A percentile compares a stretch with the other conserved stretches of the same genome.
phyloP scores from a whole-genome alignment of 2,888 invertebrate genomes.

The Xestia rhomboidea region DNA sequence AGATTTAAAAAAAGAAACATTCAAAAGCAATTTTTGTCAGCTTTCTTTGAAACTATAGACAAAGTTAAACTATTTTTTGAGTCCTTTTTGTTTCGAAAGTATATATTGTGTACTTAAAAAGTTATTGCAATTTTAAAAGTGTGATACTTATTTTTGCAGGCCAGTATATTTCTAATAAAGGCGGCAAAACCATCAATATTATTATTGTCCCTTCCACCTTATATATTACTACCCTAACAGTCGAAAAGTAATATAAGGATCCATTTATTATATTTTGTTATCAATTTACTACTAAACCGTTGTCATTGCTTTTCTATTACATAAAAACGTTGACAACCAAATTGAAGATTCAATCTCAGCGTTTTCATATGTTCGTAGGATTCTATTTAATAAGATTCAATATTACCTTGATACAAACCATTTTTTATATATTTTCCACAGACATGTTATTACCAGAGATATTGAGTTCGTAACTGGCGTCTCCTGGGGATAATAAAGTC shows the following conservation, averaged over 20 bases:
- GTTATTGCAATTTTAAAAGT: too few relatives aligned
- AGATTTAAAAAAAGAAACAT: too few relatives aligned
- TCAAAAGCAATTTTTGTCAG: too few relatives aligned
- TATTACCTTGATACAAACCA: slow-evolving; percentile 21
- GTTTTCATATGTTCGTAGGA: slow-evolving; percentile 13
- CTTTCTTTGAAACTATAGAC: too few relatives aligned
- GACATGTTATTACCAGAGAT: slow-evolving; percentile 44
- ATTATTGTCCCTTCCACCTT: too few relatives aligned
- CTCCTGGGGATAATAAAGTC: slow-evolving; percentile 34
- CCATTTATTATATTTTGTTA: neutral
- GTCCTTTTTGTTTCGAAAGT: too few relatives aligned
- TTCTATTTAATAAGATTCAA: slow-evolving; percentile 29
- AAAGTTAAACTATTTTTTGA: too few relatives aligned
- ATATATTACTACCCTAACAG: too few relatives aligned
- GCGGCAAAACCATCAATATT: too few relatives aligned
- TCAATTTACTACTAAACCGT: neutral
- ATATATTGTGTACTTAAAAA: too few relatives aligned
- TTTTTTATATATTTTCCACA: slow-evolving; percentile 29
- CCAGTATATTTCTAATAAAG: too few relatives aligned
- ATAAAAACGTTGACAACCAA: neutral
- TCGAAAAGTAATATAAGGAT: neutral
- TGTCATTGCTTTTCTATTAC: slow-evolving; percentile 7
- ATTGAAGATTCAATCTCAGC: slow-evolving; percentile 34
- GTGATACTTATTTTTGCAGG: too few relatives aligned
- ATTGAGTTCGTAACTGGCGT: slow-evolving; percentile 42